phyloP scores from a whole-genome alignment of 2,113 vertebrate genomes.

The Dromiciops gliroides region DNA sequence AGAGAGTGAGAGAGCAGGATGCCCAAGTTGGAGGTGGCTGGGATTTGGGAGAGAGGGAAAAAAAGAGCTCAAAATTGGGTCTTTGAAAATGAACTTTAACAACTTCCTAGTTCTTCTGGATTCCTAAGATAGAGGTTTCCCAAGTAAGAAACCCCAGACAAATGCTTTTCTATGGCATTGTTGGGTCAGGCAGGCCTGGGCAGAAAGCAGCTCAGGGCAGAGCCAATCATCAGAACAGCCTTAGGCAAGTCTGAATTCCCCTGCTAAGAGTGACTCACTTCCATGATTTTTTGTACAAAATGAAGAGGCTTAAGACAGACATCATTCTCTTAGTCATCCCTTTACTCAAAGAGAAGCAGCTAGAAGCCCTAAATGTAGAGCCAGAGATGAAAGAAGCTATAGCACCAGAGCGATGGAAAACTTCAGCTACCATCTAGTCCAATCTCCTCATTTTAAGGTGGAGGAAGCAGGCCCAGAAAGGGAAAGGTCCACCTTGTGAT shows the following conservation, averaged over 20 bases:
- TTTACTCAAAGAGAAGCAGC: not conserved
- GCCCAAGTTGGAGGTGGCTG: not conserved
- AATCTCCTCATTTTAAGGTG: not conserved
- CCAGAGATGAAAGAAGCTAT: not conserved
- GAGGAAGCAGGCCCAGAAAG: not conserved
- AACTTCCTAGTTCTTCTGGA: not conserved
- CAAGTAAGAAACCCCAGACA: not conserved
- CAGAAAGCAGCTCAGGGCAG: not conserved
- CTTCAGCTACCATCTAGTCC: not conserved
- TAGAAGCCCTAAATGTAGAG: not conserved
- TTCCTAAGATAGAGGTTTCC: not conserved
- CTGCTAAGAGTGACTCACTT: conserved; percentile 5
- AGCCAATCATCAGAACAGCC: not conserved
- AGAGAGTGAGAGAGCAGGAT: not conserved
- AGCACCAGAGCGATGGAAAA: not conserved
- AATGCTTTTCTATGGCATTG: not conserved
- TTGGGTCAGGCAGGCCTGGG: not conserved
- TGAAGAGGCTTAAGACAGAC: not conserved
- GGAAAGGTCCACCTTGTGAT: not conserved
- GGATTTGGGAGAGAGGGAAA: not conserved
- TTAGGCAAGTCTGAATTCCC: not conserved
- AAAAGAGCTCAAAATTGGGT: not conserved
- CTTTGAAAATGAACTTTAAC: not conserved
- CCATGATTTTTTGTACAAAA: not conserved
- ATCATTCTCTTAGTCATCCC: conserved; percentile 7